Percentiles rank a stretch among this genome's conserved stretches.
Evolutionary conservation across 2,113 vertebrate genomes (phyloP).

Genomic region (Tonatia bakeri): DNA sequence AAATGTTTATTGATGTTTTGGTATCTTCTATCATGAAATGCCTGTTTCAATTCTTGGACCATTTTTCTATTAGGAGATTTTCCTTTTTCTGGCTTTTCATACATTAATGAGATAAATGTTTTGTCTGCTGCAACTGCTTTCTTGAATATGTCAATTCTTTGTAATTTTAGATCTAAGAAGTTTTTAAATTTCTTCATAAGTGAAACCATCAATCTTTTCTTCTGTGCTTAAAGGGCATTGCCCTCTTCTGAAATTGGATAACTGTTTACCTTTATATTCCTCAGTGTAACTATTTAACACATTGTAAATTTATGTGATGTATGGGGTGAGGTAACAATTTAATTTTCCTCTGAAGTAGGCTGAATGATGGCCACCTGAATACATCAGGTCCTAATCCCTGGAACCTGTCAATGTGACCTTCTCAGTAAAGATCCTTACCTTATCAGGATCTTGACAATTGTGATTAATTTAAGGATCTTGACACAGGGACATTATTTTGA

Average conservation of each 20-base stretch:
- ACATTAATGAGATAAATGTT: background rate
- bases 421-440: background rate
- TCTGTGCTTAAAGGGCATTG: background rate
- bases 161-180: conserved; percentile 7
- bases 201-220: background rate
- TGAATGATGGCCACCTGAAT: background rate
- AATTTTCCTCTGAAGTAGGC: background rate
- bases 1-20: background rate
- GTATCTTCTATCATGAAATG: conserved; percentile 27
- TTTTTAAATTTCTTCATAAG: conserved; percentile 26
- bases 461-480: background rate
- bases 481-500: background rate
- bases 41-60: background rate
- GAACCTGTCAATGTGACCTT: background rate
- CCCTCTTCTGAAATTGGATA: background rate
- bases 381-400: background rate
- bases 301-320: background rate
- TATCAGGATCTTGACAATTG: background rate
- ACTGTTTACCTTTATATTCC: background rate
- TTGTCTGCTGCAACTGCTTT: background rate
- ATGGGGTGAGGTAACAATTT: background rate
- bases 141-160: background rate
- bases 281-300: conserved; percentile 13
- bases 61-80: background rate
- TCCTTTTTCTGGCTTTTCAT: background rate